Evolutionary conservation across 1,140 invertebrate species (phyloP).

Genomic region (Pinna nobilis): DNA sequence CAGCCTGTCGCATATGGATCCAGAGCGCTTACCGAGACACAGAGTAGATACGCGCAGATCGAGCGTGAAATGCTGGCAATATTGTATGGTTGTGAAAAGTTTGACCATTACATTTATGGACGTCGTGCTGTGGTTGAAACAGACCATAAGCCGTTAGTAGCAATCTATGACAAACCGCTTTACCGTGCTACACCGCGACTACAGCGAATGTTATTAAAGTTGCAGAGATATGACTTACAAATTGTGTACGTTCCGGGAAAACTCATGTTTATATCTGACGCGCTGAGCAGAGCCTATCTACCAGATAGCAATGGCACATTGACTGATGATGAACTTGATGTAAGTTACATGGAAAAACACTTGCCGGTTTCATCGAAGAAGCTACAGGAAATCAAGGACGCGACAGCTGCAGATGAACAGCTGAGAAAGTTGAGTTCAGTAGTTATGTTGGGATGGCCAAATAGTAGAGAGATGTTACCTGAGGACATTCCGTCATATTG

Average conservation of each 20-base stretch:
- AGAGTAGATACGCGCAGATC: slow-evolving; percentile 75
- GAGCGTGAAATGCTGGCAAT: slow-evolving; percentile 76
- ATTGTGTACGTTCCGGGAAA: slow-evolving; percentile 44
- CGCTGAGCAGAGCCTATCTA: slow-evolving; percentile 38
- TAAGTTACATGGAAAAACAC: slow-evolving; percentile 44
- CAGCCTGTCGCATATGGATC: slow-evolving; percentile 64
- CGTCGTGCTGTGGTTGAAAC: slow-evolving; percentile 47
- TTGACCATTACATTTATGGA: slow-evolving; percentile 76
- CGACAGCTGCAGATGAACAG: slow-evolving; percentile 22
- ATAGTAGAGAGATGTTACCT: background rate
- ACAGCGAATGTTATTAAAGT: slow-evolving; percentile 48
- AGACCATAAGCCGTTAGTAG: slow-evolving; percentile 64
- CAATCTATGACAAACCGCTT: slow-evolving; percentile 49
- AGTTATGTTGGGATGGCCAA: slow-evolving; percentile 42
- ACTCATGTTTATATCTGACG: slow-evolving; percentile 37
- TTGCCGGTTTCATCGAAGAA: slow-evolving; percentile 13
- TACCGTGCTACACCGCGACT: slow-evolving; percentile 41
- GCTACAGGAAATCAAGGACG: background rate
- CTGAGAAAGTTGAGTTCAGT: slow-evolving; percentile 5
- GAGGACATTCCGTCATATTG: slow-evolving; percentile 22
- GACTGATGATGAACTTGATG: slow-evolving; percentile 18
- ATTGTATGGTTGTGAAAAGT: slow-evolving; percentile 75
- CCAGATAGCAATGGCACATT: slow-evolving; percentile 1
- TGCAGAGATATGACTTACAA: slow-evolving; percentile 49
- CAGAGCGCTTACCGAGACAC: slow-evolving; percentile 67